A percentile compares a stretch with the other conserved stretches of the same genome.
These are phyloP conservation scores for Notolabrus celidotus DNA, from an alignment of 2,797 vertebrate species.

Conservation along the genomic window DNA sequence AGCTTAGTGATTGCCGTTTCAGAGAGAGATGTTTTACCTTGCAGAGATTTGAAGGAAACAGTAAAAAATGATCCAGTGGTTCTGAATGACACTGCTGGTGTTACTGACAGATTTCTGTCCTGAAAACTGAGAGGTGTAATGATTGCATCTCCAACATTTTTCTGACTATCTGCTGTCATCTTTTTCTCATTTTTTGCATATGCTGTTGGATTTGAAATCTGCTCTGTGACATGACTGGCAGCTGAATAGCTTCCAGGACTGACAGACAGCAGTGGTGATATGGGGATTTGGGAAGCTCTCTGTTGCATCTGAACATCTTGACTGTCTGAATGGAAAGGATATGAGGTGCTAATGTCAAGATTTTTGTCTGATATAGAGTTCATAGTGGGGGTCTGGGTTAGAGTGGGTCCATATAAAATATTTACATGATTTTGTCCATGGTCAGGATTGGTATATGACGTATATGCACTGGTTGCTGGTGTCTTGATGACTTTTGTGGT, in stretches of 20 bases:
- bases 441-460: conserved; percentile 16
- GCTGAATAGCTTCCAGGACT: conserved; percentile 53
- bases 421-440: conserved; percentile 29
- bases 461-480: conserved; percentile 26
- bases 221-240: conserved; percentile 66
- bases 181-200: conserved; percentile 39
- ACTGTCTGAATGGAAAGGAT: conserved; percentile 50
- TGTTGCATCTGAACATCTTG: conserved; percentile 60
- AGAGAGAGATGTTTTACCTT: conserved; percentile 54
- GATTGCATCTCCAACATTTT: conserved; percentile 33
- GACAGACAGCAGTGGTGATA: conserved; percentile 57
- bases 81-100: conserved; percentile 27
- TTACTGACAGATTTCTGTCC: conserved; percentile 44
- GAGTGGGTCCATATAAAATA: conserved; percentile 30
- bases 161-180: conserved; percentile 26
- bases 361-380: conserved; percentile 40
- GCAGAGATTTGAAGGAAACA: conserved; percentile 26
- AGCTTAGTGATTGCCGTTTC: conserved; percentile 46
- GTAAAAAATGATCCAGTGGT: conserved; percentile 42
- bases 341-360: conserved; percentile 49
- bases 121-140: conserved; percentile 25
- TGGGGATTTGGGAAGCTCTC: conserved; percentile 51
- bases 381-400: conserved; percentile 22
- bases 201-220: conserved; percentile 51
- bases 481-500: conserved; percentile 20